Evolutionary conservation across 1,140 invertebrate genomes (phyloP).

Genomic region (Aporrectodea caliginosa): DNA sequence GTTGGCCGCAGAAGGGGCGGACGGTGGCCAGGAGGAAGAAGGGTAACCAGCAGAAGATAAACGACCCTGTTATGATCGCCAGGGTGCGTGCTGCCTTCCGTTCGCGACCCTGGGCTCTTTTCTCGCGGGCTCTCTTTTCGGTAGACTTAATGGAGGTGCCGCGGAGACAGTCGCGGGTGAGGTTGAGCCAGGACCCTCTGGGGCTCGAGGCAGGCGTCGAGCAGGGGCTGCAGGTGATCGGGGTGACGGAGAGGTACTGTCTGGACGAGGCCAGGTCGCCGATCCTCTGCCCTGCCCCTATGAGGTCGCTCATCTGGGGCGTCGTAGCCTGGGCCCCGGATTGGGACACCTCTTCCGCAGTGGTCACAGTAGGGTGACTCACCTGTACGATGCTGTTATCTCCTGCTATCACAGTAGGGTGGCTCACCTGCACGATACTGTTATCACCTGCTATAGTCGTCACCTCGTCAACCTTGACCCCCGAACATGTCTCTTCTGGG

Average conservation of each 20-base stretch:
- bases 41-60: constrained; percentile 57
- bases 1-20: constrained; percentile 42
- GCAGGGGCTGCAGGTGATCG: not conserved
- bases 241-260: not conserved
- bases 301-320: too few relatives aligned
- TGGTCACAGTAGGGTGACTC: too few relatives aligned
- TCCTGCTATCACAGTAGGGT: too few relatives aligned
- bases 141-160: constrained; percentile 32
- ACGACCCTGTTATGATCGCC: constrained; percentile 63
- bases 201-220: not conserved
- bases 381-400: too few relatives aligned
- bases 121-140: constrained; percentile 46
- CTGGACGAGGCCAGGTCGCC: not conserved
- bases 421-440: too few relatives aligned
- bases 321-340: too few relatives aligned
- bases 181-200: not conserved
- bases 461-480: too few relatives aligned
- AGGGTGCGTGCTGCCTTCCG: constrained; percentile 57
- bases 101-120: constrained; percentile 56
- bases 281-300: too few relatives aligned
- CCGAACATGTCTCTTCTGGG: too few relatives aligned
- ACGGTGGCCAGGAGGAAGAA: constrained; percentile 54
- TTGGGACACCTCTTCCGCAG: too few relatives aligned
- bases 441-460: too few relatives aligned
- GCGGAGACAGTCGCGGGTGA: not conserved